Evolutionary conservation across 2,113 vertebrate genomes (phyloP).

Genomic region (Gopherus evgoodei): DNA sequence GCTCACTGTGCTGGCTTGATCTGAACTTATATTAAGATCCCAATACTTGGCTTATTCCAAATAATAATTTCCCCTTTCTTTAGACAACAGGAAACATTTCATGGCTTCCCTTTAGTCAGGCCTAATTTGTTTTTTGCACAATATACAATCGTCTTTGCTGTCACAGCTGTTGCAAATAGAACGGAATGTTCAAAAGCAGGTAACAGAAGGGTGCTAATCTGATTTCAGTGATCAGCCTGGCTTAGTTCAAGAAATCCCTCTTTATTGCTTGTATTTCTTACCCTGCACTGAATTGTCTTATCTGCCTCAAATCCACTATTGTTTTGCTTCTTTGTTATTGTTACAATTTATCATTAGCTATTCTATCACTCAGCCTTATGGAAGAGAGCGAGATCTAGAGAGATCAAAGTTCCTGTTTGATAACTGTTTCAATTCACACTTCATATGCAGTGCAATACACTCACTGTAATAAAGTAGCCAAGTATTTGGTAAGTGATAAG

Average conservation of each 20-base stretch:
- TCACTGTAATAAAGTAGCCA: neutral
- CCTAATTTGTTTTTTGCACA: slow-evolving; percentile 68
- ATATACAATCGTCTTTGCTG: slow-evolving; percentile 36
- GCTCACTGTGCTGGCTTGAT: slow-evolving; percentile 29
- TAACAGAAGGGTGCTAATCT: slow-evolving; percentile 64
- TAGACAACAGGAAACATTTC: slow-evolving; percentile 45
- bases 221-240: slow-evolving; percentile 64
- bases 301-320: slow-evolving; percentile 34
- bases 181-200: slow-evolving; percentile 72
- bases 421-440: neutral
- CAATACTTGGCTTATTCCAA: slow-evolving; percentile 54
- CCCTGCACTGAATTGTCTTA: slow-evolving; percentile 28
- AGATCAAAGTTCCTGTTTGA: neutral
- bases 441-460: fast-evolving
- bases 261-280: slow-evolving; percentile 63
- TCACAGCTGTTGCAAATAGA: slow-evolving; percentile 69
- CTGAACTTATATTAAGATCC: slow-evolving; percentile 46
- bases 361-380: neutral
- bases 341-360: neutral
- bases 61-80: slow-evolving; percentile 46
- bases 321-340: neutral
- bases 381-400: neutral
- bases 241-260: slow-evolving; percentile 48
- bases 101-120: slow-evolving; percentile 47
- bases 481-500: neutral